phyloP scores from a whole-genome alignment of 2,888 invertebrate genomes.

The Metalampra italica region DNA sequence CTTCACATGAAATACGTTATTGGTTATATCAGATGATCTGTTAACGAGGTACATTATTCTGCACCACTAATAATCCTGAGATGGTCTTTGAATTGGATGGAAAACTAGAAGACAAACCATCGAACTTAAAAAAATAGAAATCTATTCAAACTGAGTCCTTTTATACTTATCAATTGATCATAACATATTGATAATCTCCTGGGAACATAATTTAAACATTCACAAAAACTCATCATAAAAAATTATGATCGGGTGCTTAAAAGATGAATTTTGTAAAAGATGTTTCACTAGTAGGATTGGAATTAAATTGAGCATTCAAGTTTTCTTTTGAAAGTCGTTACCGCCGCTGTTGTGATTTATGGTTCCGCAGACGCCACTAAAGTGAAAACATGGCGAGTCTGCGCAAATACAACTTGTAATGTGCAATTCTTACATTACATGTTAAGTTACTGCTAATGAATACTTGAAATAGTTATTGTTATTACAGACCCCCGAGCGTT shows the following conservation, averaged over 20 bases:
- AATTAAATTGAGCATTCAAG: slow-evolving; percentile 29
- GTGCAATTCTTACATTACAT: slow-evolving; percentile 33
- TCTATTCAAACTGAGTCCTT: too few relatives aligned
- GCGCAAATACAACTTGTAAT: slow-evolving; percentile 37
- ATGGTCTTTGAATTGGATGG: too few relatives aligned
- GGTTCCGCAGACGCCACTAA: background rate
- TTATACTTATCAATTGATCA: too few relatives aligned
- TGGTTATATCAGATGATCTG: slow-evolving; percentile 21
- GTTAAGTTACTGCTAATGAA: slow-evolving; percentile 69
- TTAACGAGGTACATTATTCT: background rate
- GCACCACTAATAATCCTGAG: too few relatives aligned
- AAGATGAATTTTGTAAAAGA: background rate
- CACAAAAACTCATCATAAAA: too few relatives aligned
- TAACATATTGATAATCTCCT: too few relatives aligned
- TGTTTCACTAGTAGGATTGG: too few relatives aligned
- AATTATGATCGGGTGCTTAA: background rate
- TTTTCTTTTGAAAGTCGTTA: slow-evolving; percentile 24
- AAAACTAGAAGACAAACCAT: too few relatives aligned
- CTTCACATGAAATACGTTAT: slow-evolving; percentile 40
- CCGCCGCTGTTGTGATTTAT: slow-evolving; percentile 11
- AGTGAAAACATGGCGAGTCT: slow-evolving; percentile 31
- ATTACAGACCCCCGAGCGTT: slow-evolving; percentile 43
- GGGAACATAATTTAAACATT: too few relatives aligned
- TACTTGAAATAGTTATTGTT: slow-evolving; percentile 54
- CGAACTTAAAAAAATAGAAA: too few relatives aligned